Base-by-base conservation (phyloP, 2,797 vertebrate species). In the Neosalanx taihuensis region DNA sequence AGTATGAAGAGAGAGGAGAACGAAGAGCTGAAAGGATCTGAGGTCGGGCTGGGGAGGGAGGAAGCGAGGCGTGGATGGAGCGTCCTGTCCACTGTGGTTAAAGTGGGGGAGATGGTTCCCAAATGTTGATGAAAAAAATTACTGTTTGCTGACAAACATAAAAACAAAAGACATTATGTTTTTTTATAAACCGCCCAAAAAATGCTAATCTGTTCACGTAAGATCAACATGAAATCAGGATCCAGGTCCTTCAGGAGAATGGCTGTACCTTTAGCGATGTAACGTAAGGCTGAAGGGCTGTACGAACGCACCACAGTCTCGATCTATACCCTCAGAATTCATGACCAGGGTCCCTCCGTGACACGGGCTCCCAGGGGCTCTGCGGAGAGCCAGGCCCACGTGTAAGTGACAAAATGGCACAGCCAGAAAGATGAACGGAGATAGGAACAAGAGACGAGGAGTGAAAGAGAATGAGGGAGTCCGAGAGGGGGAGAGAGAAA, bases 1-100 rank as follows among this genome's bases (percentile, higher is more conserved):
- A 92, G 86, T 91, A 91, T 91, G 85, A 90, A 90, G 84, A 71
- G 76, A 77, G 91, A 90, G 90, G 92, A 76, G 20, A 29, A 26
- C 81, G 82, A 5, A 10, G 1, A 88, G 91, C 87, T 89, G 88
- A 56, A 17, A 46, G 88, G 74, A 20, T 20, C 7, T 7, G 91
- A 90, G 91, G 82, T 93, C 85, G 77, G 90, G 92, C 76, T 81
- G 83, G 7, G 13, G 2, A 88, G 91, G 87, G 89, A 88, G 87
- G 75, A 88, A 92, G 89, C 89, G 87, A 81, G 89, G 84, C 73
- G 76, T 74, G 84, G 82, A 83, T 46, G 41, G 41, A 2, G 41
- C 41, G 10, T 12, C 41, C 41, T 2, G 7, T 46, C 41, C 41
- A 3, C 41, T 46, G 10, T 46, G 41, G 10, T 46, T 46, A 46